Conservation (phyloP, 2,888 invertebrate genomes). For the Saturnia japonica region DNA sequence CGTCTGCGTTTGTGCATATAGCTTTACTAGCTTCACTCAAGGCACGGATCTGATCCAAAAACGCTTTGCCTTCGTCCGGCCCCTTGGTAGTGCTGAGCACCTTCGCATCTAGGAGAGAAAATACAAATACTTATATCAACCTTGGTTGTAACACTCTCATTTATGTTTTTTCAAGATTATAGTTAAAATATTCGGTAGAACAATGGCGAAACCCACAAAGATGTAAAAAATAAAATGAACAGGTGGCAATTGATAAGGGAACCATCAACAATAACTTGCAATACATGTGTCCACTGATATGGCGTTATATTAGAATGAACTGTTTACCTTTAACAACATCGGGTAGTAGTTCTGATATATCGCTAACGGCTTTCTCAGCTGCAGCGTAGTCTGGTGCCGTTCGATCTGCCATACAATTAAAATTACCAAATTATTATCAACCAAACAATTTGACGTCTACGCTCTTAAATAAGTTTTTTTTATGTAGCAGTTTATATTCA, state of each 20-base stretch:
- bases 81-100: slow-evolving; percentile 33
- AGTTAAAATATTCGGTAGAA: not conserved
- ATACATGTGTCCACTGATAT: not conserved
- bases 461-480: not conserved
- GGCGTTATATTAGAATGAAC: no score
- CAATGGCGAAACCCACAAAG: not conserved
- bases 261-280: not conserved
- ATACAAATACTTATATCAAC: not conserved
- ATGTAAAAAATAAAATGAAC: not conserved
- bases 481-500: not conserved
- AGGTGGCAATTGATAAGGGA: not conserved
- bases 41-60: slow-evolving; percentile 36
- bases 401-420: slow-evolving; percentile 3
- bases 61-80: slow-evolving; percentile 26
- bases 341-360: slow-evolving; percentile 15
- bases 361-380: slow-evolving; percentile 18
- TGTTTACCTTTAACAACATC: slow-evolving; percentile 13
- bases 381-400: slow-evolving; percentile 25
- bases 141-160: not conserved
- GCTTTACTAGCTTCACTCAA: slow-evolving; percentile 37
- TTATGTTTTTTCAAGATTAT: not conserved
- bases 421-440: not conserved
- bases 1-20: slow-evolving; percentile 32
- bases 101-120: slow-evolving; percentile 36
- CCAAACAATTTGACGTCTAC: not conserved